phyloP scores from a whole-genome alignment of 2,113 vertebrate species.

The Leucopsar rothschildi region DNA sequence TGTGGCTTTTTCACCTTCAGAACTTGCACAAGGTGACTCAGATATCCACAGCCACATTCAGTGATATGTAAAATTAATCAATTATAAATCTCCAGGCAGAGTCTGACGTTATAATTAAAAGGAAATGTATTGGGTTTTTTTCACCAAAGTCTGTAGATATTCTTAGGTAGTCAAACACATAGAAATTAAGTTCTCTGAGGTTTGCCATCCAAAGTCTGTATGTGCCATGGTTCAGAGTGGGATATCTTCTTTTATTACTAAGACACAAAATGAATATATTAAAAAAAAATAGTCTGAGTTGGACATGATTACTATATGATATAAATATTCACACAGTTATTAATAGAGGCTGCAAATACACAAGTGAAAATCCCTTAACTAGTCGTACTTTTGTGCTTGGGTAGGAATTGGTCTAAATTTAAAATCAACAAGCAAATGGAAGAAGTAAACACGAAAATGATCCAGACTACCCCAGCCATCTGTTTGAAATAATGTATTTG shows the following conservation, averaged over 20 bases:
- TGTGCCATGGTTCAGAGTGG: neutral
- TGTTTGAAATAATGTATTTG: neutral
- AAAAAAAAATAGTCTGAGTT: neutral
- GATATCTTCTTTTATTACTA: neutral
- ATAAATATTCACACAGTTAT: neutral
- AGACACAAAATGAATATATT: neutral
- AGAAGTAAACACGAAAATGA: neutral
- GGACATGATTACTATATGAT: neutral
- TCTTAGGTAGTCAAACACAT: neutral
- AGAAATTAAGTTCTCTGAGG: neutral
- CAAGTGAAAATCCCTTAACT: neutral
- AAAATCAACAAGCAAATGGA: neutral
- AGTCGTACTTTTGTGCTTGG: neutral
- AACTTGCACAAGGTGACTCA: neutral
- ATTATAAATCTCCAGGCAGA: neutral
- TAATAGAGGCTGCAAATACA: neutral
- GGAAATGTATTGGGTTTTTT: neutral
- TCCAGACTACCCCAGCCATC: neutral
- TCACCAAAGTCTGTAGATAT: neutral
- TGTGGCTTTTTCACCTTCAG: constrained; percentile 49
- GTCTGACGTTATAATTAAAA: neutral
- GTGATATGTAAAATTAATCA: neutral
- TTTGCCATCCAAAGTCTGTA: neutral
- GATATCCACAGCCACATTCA: neutral
- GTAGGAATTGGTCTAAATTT: neutral